Base-by-base conservation (phyloP, 2,113 vertebrate species). In the Corythornis cristatus region DNA sequence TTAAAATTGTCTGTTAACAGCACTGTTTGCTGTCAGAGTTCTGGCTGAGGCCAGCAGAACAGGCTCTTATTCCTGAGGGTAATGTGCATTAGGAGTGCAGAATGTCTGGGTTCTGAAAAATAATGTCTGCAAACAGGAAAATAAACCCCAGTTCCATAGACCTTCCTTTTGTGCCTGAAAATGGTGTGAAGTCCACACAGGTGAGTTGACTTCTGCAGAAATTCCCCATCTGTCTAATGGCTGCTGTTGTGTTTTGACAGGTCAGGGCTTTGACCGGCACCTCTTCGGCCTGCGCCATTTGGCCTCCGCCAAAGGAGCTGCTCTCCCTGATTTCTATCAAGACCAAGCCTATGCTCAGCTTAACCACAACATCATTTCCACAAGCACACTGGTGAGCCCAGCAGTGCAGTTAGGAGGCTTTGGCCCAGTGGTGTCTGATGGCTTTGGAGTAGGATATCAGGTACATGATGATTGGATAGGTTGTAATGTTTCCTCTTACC, bases 191-290 rank as follows among this genome's bases (percentile, higher is more conserved):
- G 40, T 50, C 46, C 62, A 86, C 66, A 17, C 13, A 61, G 48
- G 11, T 33, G 66, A 51, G 20, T 60, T 84, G 35, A 8, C 11
- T 46, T 78, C 22, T 33, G 15, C 28, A 33, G 1, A 56, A 89
- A 45, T 12, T 5, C 53, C 12, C 61, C 23, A 18, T 42, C 22
- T 87, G 23, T 94, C 31, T 93, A 68, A 88, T 10, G 50, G 3
- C 25, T 70, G 29, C 75, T 29, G 3, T 51, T 96, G 91, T 93
- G 17, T 95, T 80, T 95, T 67, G 16, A 91, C 95, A 99, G 99
- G 99, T 87, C 99, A 99, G 96, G 99, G 99, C 18, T 99, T 99
- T 88, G 99, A 99, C 97, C 98, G 99, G 12, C 99, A 99, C 62
- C 98, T 99, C 78, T 99, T 99, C 72, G 98, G 98, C 43, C 80